These are phyloP conservation scores for Alosa alosa DNA, from an alignment of 2,113 vertebrate genomes.

Conservation along the genomic window DNA sequence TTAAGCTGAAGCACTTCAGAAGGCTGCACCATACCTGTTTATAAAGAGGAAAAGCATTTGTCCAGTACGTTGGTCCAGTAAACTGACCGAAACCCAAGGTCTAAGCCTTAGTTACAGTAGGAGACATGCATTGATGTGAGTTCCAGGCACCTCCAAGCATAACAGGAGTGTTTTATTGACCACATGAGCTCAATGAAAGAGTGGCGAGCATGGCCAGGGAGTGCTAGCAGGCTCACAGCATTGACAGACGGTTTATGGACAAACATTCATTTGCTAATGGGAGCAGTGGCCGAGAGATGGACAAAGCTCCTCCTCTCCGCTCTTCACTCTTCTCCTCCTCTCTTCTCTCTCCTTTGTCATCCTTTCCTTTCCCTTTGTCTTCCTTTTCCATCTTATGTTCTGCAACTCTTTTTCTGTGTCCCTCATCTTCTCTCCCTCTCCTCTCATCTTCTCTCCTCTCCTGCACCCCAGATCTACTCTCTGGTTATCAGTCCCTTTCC, in stretches of 20 bases:
- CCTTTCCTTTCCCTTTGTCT: too few relatives aligned
- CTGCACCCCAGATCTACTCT: too few relatives aligned
- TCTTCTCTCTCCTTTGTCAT: too few relatives aligned
- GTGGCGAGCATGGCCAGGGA: background rate
- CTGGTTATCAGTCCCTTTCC: too few relatives aligned
- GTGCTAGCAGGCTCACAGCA: background rate
- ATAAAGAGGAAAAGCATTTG: background rate
- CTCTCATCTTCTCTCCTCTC: too few relatives aligned
- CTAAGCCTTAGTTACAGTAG: background rate
- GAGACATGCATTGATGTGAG: background rate
- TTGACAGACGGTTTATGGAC: background rate
- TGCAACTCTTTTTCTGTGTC: too few relatives aligned
- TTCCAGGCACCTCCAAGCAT: background rate
- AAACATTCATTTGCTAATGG: background rate
- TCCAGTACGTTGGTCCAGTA: too few relatives aligned
- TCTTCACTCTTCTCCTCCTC: background rate
- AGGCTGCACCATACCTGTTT: background rate
- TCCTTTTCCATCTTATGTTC: too few relatives aligned
- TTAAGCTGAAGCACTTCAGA: background rate
- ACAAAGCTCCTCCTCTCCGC: background rate
- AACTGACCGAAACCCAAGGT: too few relatives aligned
- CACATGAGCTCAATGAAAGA: background rate
- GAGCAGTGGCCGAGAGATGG: background rate
- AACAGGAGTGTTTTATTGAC: constrained; percentile 5
- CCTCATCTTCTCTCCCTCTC: too few relatives aligned